Base-by-base conservation (phyloP, 2,888 invertebrate genomes). In the Sepioteuthis lessoniana region DNA sequence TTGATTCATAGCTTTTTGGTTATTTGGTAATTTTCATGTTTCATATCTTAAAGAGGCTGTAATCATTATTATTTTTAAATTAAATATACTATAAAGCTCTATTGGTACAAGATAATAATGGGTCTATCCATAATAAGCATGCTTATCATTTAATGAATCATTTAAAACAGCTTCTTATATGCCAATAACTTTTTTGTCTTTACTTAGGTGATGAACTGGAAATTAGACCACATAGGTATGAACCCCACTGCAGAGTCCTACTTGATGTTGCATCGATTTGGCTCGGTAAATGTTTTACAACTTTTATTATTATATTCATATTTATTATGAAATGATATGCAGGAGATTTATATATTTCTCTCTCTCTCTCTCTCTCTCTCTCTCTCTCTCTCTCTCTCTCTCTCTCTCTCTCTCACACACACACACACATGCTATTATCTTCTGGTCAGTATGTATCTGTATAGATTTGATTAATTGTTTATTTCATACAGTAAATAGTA, bases 231-330 rank as follows among this genome's bases (percentile, higher is more conserved):
- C 96, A 97, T 97, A 95, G 98, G 98, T 60, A 98, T 99, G 97
- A 98, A 98, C 94, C 98, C 98, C 95, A 98, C 98, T 3, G 98
- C 98, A 94, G 98, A 98, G 97, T 98, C 98, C 96, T 99, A 98
- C 97, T 98, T 99, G 95, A 98, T 98, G 96, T 98, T 98, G 97
- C 99, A 99, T 97, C 98, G 98, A 98, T 99, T 99, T 97, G 99
- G 99, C 97, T 98, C 98, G 97, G 98, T 98, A 98, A 98, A 98
- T 42, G 46, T 47, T 92, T 92, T 42, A 25, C 47, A 46, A 7
- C 47, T 46, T 92, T 91, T 42, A 21, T 91, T 91, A 31, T 91
- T 92, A 46, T 47, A 42, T 46, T 92, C 19, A 31, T 91, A 31
- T 92, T 37, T 91, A 13, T 31, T 91, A 21, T 91, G 38, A n/a